Percentiles rank a stretch among this genome's conserved stretches.
Evolutionary conservation across 37 sponge, comb jelly and placozoan genomes (phyloP).

Genomic region (Petrosia ficiformis): DNA sequence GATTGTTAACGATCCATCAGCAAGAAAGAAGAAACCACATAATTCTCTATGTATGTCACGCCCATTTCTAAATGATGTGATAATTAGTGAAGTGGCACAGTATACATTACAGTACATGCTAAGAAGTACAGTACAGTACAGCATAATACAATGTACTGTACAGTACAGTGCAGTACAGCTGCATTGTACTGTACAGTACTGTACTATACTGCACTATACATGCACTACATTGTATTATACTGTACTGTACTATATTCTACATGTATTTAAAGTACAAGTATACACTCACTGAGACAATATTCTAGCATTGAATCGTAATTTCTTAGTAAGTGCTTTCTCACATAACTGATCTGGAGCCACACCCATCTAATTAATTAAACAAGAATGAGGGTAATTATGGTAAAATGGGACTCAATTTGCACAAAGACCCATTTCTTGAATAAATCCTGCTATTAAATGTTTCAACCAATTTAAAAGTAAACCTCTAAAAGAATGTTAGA

Average conservation of each 20-base stretch:
- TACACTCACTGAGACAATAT: conserved; percentile 57
- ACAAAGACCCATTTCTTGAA: no score
- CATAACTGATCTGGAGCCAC: neutral
- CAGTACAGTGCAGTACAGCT: no score
- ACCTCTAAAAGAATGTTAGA: no score
- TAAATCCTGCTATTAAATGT: no score
- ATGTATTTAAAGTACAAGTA: neutral
- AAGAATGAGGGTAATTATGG: no score
- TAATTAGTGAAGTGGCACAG: neutral
- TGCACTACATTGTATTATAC: no score
- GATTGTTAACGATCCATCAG: conserved; percentile 63
- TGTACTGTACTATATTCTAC: neutral
- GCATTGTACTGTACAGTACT: no score
- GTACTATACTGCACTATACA: no score
- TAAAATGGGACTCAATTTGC: no score
- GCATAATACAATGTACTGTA: no score
- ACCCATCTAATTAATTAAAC: neutral
- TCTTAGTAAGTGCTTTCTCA: conserved; percentile 21
- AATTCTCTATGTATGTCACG: conserved; percentile 68
- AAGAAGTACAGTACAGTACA: no score
- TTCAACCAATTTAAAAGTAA: no score
- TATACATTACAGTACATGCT: neutral
- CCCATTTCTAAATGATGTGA: conserved; percentile 53
- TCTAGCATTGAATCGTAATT: conserved; percentile 48
- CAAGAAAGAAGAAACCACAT: conserved; percentile 75